Base-by-base conservation (phyloP, 2,113 vertebrate genomes). In the Mellivora capensis region DNA sequence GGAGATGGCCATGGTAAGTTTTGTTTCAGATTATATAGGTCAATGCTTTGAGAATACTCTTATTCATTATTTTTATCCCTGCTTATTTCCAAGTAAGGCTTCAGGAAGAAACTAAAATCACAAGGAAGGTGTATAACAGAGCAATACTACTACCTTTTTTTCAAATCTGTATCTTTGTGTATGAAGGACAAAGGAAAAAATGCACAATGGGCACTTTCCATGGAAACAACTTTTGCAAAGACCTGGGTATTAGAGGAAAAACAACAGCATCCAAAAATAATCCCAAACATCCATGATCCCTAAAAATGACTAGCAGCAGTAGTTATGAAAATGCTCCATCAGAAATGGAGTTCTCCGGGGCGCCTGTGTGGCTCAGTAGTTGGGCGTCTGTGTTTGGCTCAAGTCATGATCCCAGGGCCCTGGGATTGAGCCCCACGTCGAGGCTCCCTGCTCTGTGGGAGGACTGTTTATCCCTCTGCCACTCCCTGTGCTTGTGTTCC, bases 151-250 rank as follows among this genome's bases (percentile, higher is more conserved):
- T 42, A 57, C 11, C 89, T 76, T 87, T 82, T 82, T 90, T 69
- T 82, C 74, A 64, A 79, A 81, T 93, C 71, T n/a, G 17, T 59
- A 21, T 27, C 88, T 69, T 31, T 72, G 34, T 37, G 8, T 37
- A 39, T 31, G 8, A 89, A 96, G 17, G n/a, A 39, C 57, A 21
- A 83, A 80, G 72, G 49, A 86, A 87, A 87, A 95, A 81, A 3
- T 61, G 29, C 86, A 44, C 27, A 61, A 74, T 39, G 12, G 39
- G n/a, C 13, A 47, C 11, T 85, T 77, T 27, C 21, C 52, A 49
- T 18, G 18, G 59, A 91, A 95, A 87, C 2, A 44, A 54, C 42
- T 71, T 97, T 97, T 85, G 25, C 34, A 71, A 88, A 82, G 42
- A 52, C 5, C 13, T 54, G 8, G n/a, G 11, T 77, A n/a, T 79